Conservation (phyloP, 2,113 vertebrate genomes). For the Morone saxatilis region DNA sequence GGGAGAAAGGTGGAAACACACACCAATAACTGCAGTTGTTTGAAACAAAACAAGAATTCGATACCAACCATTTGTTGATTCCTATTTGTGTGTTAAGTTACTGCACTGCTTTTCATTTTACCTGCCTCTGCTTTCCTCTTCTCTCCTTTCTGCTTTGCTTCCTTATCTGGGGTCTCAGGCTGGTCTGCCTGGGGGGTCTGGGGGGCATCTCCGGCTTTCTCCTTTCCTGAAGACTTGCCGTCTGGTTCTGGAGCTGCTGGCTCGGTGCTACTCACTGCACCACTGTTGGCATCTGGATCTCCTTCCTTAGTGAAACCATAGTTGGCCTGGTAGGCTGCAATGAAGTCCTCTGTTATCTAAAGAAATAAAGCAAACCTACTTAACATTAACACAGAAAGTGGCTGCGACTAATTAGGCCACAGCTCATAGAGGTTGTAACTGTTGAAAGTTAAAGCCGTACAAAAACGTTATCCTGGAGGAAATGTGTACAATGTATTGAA, state of each 20-base stretch:
- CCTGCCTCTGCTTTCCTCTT: conserved; percentile 93
- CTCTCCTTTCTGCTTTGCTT: conserved; percentile 89
- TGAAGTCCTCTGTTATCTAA: conserved; percentile 96
- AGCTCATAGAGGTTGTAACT: not conserved
- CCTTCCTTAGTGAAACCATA: conserved; percentile 90
- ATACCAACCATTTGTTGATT: not conserved
- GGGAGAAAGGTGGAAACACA: not conserved
- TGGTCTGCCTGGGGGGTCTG: conserved; percentile 60
- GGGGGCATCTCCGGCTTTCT: conserved; percentile 40
- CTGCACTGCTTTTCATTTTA: conserved; percentile 39
- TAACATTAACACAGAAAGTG: conserved; percentile 36
- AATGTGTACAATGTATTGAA: too few relatives aligned
- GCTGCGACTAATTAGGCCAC: not conserved
- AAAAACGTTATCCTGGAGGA: too few relatives aligned
- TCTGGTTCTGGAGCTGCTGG: conserved; percentile 55
- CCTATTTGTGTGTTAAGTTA: not conserved
- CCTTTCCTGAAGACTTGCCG: conserved; percentile 52
- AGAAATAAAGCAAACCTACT: conserved; percentile 59
- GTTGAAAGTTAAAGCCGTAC: not conserved
- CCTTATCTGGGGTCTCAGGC: conserved; percentile 67
- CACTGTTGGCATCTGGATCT: conserved; percentile 73
- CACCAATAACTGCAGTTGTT: not conserved
- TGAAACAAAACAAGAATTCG: not conserved
- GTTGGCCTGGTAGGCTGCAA: conserved; percentile 95
- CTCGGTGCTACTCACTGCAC: conserved; percentile 45